Evolutionary conservation across 2,888 invertebrate genomes (phyloP), one percentile per base, ranked within the genome.

Genomic region (Apamea anceps): DNA sequence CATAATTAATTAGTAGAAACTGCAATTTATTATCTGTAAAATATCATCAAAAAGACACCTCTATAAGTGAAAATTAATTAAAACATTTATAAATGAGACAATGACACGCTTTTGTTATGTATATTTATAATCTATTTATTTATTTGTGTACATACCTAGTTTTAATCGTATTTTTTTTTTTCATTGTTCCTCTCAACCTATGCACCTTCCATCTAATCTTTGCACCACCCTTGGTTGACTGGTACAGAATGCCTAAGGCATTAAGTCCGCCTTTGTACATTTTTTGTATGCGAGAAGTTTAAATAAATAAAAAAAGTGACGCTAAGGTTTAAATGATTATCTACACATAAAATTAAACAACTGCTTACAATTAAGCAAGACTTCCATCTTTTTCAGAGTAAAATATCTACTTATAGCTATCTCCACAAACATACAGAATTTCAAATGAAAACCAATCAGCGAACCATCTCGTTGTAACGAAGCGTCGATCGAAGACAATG

Each of bases 401-500:
- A 42, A n/a, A 37, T 13, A 15, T 51, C 25, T 7, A 67, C 37
- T 6, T 25, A 25, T 37, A 65, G 10, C 10, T 37, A 65, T 73
- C 70, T 45, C 42, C 54, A 51, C 65, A 85, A 79, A 73, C 48
- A 79, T 42, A 77, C 72, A 87, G 74, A 76, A 82, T 76, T 85
- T 77, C 75, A 81, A 84, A 88, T 86, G 87, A 89, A 89, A 89
- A 89, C 80, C 85, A 89, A 89, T 89, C 88, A 86, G 81, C 8
- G 65, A 72, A 25, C 78, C 81, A 82, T 82, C 76, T 71, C 79
- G 45, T 15, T 32, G 72, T 82, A 81, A 84, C 84, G 85, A 87
- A 65, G 72, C 85, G 77, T 77, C 80, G 87, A 86, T 82, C 77
- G 82, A 88, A 91, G 87, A 91, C 90, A 91, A 91, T 84, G 66